phyloP scores from a whole-genome alignment of 1,140 invertebrate species.

The Riptortus pedestris region DNA sequence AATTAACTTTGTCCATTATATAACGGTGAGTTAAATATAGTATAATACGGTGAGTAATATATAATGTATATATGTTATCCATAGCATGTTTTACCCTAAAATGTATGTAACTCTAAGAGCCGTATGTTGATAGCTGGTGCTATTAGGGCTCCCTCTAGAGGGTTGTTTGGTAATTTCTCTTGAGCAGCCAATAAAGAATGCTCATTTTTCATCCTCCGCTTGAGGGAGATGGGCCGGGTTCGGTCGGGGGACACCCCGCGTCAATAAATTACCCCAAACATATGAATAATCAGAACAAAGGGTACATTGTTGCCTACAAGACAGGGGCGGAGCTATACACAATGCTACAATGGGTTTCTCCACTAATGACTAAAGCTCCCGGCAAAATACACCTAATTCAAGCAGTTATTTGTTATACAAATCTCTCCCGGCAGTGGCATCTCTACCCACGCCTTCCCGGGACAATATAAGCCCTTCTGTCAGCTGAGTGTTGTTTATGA shows the following conservation, averaged over 20 bases:
- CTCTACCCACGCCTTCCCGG: too few species aligned
- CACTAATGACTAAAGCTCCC: constrained; percentile 1
- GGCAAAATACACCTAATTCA: constrained; percentile 4
- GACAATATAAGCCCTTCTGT: too few species aligned
- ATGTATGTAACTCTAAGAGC: too few species aligned
- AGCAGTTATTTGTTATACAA: constrained; percentile 8
- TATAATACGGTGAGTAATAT: too few species aligned
- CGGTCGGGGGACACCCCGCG: background rate
- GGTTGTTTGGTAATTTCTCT: constrained; percentile 8
- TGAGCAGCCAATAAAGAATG: constrained; percentile 4
- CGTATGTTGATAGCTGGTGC: background rate
- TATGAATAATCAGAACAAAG: constrained; percentile 8
- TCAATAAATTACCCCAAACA: constrained; percentile 6
- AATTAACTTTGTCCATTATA: too few species aligned
- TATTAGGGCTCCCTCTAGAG: constrained; percentile 1
- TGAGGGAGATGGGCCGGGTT: too few species aligned
- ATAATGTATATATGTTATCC: too few species aligned
- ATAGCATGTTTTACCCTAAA: too few species aligned
- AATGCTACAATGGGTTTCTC: too few species aligned
- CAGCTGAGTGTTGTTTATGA: constrained; percentile 2
- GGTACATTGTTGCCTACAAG: background rate
- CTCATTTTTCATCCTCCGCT: constrained; percentile 7
- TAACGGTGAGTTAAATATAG: too few species aligned
- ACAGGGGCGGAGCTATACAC: too few species aligned
- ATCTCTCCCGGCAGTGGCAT: too few species aligned